phyloP scores from a whole-genome alignment of 64 coral and sea anemone species.

The Dendrophyllia cribrosa region DNA sequence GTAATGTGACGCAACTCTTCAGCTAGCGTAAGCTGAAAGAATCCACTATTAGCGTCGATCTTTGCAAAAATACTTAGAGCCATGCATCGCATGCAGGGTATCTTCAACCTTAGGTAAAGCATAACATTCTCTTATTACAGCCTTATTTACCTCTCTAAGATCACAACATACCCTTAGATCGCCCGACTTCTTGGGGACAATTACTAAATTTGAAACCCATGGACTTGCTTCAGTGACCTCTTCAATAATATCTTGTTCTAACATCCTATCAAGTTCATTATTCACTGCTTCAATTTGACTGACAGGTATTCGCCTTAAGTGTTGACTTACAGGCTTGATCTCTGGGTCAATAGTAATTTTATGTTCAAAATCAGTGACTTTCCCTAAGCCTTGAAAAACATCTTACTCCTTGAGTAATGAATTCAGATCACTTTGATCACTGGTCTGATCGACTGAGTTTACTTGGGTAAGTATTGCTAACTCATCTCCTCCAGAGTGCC shows the following conservation, averaged over 20 bases:
- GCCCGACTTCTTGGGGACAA: conserved; percentile 38
- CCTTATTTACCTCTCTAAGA: conserved; percentile 50
- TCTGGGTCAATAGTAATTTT: conserved; percentile 30
- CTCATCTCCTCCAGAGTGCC: conserved; percentile 36
- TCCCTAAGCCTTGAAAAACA: conserved; percentile 39
- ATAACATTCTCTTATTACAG: conserved; percentile 49
- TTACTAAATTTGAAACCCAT: conserved; percentile 35
- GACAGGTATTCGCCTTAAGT: background rate
- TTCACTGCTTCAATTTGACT: conserved; percentile 59
- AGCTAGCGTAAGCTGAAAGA: conserved; percentile 23
- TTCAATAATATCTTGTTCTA: conserved; percentile 54
- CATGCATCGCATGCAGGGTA: conserved; percentile 49
- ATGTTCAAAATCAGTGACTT: conserved; percentile 37
- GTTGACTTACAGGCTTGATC: conserved; percentile 45
- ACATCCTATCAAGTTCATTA: conserved; percentile 63
- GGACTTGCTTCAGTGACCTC: conserved; percentile 34
- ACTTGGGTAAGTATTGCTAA: background rate
- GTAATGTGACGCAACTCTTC: background rate
- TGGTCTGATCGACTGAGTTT: conserved; percentile 10
- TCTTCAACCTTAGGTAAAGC: conserved; percentile 47
- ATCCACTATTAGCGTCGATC: conserved; percentile 51
- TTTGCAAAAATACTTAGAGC: conserved; percentile 54
- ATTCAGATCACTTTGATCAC: background rate
- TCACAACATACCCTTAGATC: conserved; percentile 44
- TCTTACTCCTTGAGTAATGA: conserved; percentile 29